Base-by-base conservation (phyloP, 2,113 vertebrate species). In the Phasianus colchicus region DNA sequence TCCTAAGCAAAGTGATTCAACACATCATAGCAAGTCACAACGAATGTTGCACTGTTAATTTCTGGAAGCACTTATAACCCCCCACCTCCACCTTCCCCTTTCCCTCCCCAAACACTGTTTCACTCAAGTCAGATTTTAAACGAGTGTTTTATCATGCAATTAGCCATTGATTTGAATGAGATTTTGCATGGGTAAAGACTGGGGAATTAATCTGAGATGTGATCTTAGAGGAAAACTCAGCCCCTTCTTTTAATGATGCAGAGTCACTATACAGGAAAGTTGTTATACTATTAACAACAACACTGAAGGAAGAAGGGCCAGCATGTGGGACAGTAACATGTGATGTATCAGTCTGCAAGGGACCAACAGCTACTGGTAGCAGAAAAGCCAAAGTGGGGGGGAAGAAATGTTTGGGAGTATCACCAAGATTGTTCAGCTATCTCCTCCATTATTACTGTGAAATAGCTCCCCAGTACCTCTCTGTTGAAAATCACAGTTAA, bases 91-190 rank as follows among this genome's bases (percentile, higher is more conserved):
- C 85, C 85, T 90, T 76, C 85, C 72, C 83, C 55, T 81, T 95
- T 83, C 86, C 34, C 20, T 55, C 80, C 50, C 79, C 86, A 91
- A 88, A 70, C 14, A 32, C n/a, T 86, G 0, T 86, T 92, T 89
- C 60, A 61, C 75, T 92, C 69, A 89, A 75, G 89, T 90, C 79
- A 91, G 91, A 91, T 96, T 96, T 95, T 92, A 93, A 96, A 54
- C n/a, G 73, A 95, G 65, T 22, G 67, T 83, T 96, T 96, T 97
- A 89, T 96, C 73, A 94, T 96, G 93, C 93, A 96, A 97, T 95
- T 96, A 90, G 32, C 79, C 61, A 83, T 64, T 90, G 79, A 88
- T 92, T 88, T 86, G 76, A 97, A 94, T 78, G 65, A 91, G 80
- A 89, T 90, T 95, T 96, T 93, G 57, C 76, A 74, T 73, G 78